Conservation (phyloP, 2,113 vertebrate species). For the Cyprinodon variegatus region DNA sequence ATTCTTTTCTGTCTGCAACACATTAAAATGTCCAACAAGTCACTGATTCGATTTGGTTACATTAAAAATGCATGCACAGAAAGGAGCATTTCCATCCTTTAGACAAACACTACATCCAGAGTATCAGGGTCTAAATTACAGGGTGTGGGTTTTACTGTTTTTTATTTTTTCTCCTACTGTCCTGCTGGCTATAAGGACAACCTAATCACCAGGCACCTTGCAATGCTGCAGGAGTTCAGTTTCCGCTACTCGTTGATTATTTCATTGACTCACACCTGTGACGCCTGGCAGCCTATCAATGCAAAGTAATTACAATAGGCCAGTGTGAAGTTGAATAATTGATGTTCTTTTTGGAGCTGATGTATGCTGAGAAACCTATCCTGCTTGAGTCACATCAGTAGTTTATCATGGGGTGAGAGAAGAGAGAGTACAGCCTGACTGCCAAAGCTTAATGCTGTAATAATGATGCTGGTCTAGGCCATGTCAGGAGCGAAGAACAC, state of each 20-base stretch:
- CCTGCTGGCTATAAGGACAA: conserved; percentile 56
- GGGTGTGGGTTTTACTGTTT: neutral
- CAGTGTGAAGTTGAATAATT: conserved; percentile 78
- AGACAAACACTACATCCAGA: conserved; percentile 20
- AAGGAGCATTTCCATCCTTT: conserved; percentile 34
- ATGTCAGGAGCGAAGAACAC: conserved; percentile 57
- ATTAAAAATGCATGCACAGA: conserved; percentile 49
- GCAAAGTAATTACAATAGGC: conserved; percentile 81
- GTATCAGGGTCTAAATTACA: conserved; percentile 12
- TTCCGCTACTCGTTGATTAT: conserved; percentile 75
- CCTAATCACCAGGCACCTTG: conserved; percentile 65
- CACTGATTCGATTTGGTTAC: conserved; percentile 42
- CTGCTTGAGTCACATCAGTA: conserved; percentile 69
- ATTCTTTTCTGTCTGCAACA: neutral
- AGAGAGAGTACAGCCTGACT: conserved; percentile 63
- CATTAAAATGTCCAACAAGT: conserved; percentile 41
- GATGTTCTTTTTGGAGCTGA: conserved; percentile 79
- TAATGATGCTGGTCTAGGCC: conserved; percentile 69
- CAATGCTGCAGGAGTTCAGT: conserved; percentile 53
- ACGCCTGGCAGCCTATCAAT: conserved; percentile 78
- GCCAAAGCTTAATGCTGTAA: conserved; percentile 72
- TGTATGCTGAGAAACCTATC: conserved; percentile 78
- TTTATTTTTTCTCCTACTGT: conserved; percentile 5
- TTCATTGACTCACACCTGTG: conserved; percentile 75
- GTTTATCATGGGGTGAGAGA: conserved; percentile 71